phyloP scores from a whole-genome alignment of 64 coral and sea anemone species.

The Montipora capricornis region DNA sequence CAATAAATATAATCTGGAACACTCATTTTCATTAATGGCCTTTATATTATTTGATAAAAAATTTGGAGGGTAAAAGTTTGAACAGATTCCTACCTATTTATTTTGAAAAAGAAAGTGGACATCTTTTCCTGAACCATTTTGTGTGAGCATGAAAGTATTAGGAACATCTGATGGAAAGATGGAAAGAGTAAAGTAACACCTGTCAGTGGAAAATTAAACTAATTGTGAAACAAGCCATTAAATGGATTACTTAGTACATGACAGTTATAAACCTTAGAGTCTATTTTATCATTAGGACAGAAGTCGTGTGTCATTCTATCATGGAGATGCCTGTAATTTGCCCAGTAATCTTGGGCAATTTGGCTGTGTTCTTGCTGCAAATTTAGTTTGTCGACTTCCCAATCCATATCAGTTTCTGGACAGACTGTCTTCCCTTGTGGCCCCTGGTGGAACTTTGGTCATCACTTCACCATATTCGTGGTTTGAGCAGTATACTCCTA shows the following conservation, averaged over 20 bases:
- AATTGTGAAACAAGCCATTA: too few species aligned
- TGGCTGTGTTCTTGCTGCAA: constrained; percentile 73
- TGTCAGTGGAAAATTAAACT: not conserved
- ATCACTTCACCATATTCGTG: constrained; percentile 68
- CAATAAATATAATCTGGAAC: too few species aligned
- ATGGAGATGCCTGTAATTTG: constrained; percentile 68
- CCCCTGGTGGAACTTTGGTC: constrained; percentile 60
- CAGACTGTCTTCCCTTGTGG: constrained; percentile 55
- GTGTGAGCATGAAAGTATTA: not conserved
- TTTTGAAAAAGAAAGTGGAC: too few species aligned
- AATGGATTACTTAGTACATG: too few species aligned
- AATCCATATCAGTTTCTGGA: constrained; percentile 63
- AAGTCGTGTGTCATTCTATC: constrained; percentile 30
- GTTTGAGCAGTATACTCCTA: constrained; percentile 71
- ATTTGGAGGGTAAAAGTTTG: too few species aligned
- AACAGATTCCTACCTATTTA: too few species aligned
- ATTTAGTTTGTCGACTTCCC: constrained; percentile 62
- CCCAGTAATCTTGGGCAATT: constrained; percentile 69
- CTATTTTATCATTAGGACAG: constrained; percentile 43
- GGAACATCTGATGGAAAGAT: not conserved
- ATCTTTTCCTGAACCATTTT: too few species aligned
- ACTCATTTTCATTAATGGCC: too few species aligned
- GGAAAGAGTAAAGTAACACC: not conserved
- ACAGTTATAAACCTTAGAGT: not conserved
- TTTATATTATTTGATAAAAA: too few species aligned